Conservation (phyloP, 2,113 vertebrate genomes). For the Zosterops japonicus region DNA sequence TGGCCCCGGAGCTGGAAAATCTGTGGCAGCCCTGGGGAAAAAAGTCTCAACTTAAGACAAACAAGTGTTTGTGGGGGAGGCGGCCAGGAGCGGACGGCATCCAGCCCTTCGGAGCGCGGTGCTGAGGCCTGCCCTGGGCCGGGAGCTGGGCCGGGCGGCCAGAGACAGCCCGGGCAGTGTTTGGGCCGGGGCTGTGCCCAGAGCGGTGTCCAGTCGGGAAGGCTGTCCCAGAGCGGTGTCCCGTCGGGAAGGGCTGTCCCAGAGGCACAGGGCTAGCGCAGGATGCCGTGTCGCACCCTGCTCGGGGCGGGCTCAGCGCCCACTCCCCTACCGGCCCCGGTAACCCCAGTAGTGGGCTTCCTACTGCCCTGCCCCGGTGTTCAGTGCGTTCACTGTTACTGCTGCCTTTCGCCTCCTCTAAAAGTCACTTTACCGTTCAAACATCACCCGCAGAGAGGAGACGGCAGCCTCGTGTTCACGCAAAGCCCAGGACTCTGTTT, state of each 20-base stretch:
- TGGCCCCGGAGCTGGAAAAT: slow-evolving; percentile 34
- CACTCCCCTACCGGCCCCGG: background rate
- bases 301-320: accelerated
- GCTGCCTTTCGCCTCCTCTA: background rate
- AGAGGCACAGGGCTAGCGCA: accelerated
- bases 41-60: slow-evolving; percentile 4
- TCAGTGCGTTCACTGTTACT: background rate
- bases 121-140: background rate
- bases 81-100: background rate
- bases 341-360: background rate
- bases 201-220: background rate
- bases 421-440: background rate
- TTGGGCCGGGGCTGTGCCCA: background rate
- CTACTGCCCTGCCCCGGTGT: background rate
- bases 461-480: background rate
- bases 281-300: background rate
- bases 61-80: background rate
- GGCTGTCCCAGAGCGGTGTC: background rate
- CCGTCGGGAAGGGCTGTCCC: background rate
- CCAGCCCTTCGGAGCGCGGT: accelerated
- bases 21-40: background rate
- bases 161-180: too few relatives aligned
- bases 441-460: background rate
- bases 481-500: background rate
- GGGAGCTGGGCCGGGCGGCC: background rate